These are phyloP conservation scores for Platycnemis pennipes DNA, from an alignment of 2,888 invertebrate species.

Conservation along the genomic window DNA sequence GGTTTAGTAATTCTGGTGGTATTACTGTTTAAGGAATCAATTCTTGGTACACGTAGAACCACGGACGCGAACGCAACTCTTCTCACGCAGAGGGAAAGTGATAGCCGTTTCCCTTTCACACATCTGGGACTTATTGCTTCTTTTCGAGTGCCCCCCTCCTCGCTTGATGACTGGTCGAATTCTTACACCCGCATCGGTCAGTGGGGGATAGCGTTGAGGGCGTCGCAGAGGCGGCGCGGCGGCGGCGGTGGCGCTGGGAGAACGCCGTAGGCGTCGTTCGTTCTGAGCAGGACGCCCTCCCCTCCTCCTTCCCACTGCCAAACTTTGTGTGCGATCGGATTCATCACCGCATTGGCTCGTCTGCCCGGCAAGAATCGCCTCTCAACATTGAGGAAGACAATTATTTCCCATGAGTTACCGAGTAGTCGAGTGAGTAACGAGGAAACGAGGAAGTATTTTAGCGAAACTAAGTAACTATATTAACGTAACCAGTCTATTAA, in stretches of 20 bases:
- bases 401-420: too few relatives aligned
- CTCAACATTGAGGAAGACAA: too few relatives aligned
- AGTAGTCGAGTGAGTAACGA: too few relatives aligned
- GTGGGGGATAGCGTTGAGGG: not conserved
- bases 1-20: too few relatives aligned
- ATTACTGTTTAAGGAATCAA: too few relatives aligned
- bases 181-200: not conserved
- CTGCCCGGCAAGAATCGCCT: too few relatives aligned
- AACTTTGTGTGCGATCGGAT: not conserved
- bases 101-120: not conserved
- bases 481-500: too few relatives aligned
- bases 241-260: not conserved
- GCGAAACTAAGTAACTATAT: too few relatives aligned
- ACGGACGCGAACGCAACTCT: not conserved
- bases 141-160: not conserved
- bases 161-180: not conserved
- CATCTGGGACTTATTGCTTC: not conserved
- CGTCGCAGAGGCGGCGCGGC: not conserved
- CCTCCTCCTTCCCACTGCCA: not conserved
- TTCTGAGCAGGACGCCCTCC: not conserved
- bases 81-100: not conserved
- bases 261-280: not conserved
- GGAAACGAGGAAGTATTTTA: too few relatives aligned
- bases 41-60: not conserved
- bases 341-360: too few relatives aligned